A percentile compares a stretch with the other conserved stretches of the same genome.
phyloP scores from a whole-genome alignment of 2,113 vertebrate genomes.

The Strix aluco region DNA sequence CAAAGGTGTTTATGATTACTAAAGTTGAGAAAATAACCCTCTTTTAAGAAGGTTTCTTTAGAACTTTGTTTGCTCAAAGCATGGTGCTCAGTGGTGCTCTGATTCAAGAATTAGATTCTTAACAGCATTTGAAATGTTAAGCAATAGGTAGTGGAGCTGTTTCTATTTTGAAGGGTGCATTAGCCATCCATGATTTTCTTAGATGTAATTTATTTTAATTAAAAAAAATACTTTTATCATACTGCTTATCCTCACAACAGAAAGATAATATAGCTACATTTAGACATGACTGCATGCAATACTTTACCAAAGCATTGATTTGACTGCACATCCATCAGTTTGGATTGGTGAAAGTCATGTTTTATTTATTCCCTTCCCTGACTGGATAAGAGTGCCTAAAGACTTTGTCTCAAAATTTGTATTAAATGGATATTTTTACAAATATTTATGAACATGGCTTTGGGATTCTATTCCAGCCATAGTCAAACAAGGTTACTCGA shows the following conservation, averaged over 20 bases:
- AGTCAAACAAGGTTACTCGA: neutral
- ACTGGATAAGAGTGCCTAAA: neutral
- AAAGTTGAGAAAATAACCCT: neutral
- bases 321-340: neutral
- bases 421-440: neutral
- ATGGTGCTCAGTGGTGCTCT: neutral
- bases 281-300: neutral
- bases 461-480: neutral
- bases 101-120: neutral
- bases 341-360: neutral
- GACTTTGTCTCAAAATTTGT: neutral
- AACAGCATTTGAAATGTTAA: neutral
- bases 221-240: neutral
- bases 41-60: neutral
- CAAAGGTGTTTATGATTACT: neutral
- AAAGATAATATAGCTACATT: neutral
- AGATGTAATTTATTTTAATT: neutral
- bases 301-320: neutral
- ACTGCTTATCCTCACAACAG: neutral
- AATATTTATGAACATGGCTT: neutral
- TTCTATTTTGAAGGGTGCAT: neutral
- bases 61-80: neutral
- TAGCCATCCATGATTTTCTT: neutral
- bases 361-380: neutral
- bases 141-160: neutral